These are phyloP conservation scores for Kryptopterus vitreolus DNA, from an alignment of 2,797 vertebrate genomes.

Conservation along the genomic window DNA sequence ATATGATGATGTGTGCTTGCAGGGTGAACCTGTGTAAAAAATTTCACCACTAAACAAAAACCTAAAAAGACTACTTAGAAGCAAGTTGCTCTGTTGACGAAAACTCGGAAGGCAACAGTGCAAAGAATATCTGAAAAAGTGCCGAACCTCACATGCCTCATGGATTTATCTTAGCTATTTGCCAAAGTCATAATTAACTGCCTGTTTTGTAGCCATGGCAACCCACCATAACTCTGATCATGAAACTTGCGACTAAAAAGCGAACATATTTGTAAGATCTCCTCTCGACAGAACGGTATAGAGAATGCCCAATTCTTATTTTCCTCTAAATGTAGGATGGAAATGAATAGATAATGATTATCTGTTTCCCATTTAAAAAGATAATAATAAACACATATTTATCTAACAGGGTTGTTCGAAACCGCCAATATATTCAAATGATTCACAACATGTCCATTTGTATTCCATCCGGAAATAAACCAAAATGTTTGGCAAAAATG, in stretches of 20 bases:
- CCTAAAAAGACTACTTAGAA: background rate
- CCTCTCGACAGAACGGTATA: slow-evolving; percentile 14
- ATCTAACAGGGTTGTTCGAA: background rate
- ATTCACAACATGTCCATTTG: background rate
- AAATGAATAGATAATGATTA: background rate
- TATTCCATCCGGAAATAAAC: background rate
- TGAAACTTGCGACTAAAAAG: slow-evolving; percentile 28
- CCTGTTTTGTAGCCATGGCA: slow-evolving; percentile 41
- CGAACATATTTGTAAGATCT: slow-evolving; percentile 27
- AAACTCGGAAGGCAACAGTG: slow-evolving; percentile 29
- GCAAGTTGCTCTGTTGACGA: background rate
- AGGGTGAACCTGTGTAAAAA: background rate
- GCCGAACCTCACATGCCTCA: slow-evolving; percentile 21
- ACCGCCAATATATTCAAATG: background rate
- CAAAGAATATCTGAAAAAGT: slow-evolving; percentile 29
- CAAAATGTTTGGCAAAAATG: background rate
- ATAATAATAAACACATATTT: slow-evolving; percentile 6
- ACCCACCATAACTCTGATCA: slow-evolving; percentile 32
- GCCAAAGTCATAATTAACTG: slow-evolving; percentile 37
- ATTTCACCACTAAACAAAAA: background rate
- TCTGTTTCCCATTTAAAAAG: background rate
- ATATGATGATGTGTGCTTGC: background rate
- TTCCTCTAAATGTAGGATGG: background rate
- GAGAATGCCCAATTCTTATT: background rate
- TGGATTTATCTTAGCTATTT: slow-evolving; percentile 32